Conservation (phyloP, 2,888 invertebrate genomes). For the Hermodice carunculata region DNA sequence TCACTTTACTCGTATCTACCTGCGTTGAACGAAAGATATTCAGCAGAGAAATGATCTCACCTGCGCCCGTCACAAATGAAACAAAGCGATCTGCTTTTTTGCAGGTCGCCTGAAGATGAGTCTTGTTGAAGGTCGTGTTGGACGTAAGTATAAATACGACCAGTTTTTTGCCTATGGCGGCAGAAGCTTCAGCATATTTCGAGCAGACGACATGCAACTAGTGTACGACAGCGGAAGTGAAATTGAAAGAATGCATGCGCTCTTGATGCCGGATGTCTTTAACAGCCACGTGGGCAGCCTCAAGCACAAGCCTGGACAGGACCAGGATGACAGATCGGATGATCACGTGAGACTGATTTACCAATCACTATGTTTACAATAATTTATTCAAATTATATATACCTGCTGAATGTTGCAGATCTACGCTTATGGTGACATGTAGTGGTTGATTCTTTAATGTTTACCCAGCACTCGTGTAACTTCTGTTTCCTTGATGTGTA, state of each 20-base stretch:
- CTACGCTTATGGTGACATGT: not conserved
- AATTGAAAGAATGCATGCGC: conserved; percentile 9
- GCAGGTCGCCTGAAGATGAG: conserved; percentile 25
- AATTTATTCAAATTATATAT: not conserved
- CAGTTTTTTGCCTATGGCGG: conserved; percentile 15
- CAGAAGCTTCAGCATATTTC: conserved; percentile 9
- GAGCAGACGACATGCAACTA: conserved; percentile 3
- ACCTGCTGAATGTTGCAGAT: not conserved
- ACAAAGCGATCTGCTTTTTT: no score
- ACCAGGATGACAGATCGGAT: conserved; percentile 33
- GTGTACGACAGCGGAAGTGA: conserved; percentile 14
- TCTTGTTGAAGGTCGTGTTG: conserved; percentile 22
- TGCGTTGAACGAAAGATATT: no score
- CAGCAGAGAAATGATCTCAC: no score
- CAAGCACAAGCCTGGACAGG: not conserved
- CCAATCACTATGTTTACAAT: no score
- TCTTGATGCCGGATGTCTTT: conserved; percentile 27
- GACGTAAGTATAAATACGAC: conserved; percentile 6
- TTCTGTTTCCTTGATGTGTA: no score
- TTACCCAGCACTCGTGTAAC: no score
- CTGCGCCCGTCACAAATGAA: no score
- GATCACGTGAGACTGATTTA: conserved; percentile 29
- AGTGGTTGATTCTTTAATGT: not conserved
- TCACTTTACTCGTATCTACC: no score
- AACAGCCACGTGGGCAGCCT: conserved; percentile 17